Conservation (phyloP, 2,113 vertebrate genomes). For the Rhinogobius similis region DNA sequence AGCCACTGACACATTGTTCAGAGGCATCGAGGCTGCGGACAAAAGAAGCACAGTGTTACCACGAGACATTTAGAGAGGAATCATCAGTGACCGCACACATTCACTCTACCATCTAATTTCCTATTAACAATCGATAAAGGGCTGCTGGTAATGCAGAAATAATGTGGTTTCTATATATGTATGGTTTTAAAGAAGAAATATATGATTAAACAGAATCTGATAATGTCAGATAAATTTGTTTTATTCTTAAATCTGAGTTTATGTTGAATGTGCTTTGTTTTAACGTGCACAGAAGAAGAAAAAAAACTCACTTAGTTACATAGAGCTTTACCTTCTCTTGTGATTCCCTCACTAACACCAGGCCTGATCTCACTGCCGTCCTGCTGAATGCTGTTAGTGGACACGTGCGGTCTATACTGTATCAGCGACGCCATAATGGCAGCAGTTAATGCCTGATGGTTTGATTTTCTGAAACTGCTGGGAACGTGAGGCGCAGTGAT, state of each 20-base stretch:
- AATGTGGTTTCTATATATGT: background rate
- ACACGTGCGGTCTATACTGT: constrained; percentile 43
- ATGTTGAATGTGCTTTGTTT: background rate
- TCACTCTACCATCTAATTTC: background rate
- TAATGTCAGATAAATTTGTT: background rate
- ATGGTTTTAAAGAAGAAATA: background rate
- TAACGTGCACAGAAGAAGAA: background rate
- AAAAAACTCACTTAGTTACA: background rate
- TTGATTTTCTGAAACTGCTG: constrained; percentile 63
- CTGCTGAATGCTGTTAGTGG: background rate
- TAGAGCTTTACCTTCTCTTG: too few species aligned
- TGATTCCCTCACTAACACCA: too few species aligned
- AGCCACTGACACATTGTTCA: constrained; percentile 84
- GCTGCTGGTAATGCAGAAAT: background rate
- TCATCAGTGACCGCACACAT: background rate
- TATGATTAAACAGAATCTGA: background rate
- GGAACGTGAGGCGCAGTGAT: constrained; percentile 59
- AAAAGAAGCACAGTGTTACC: constrained; percentile 31
- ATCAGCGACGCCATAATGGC: constrained; percentile 61
- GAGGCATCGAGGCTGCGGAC: constrained; percentile 83
- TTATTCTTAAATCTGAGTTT: too few species aligned
- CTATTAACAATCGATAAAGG: background rate
- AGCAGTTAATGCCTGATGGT: constrained; percentile 50
- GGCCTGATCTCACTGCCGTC: background rate
- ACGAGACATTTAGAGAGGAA: background rate